These are phyloP conservation scores for Pundamilia nyererei DNA, from an alignment of 2,113 vertebrate species.

Conservation along the genomic window DNA sequence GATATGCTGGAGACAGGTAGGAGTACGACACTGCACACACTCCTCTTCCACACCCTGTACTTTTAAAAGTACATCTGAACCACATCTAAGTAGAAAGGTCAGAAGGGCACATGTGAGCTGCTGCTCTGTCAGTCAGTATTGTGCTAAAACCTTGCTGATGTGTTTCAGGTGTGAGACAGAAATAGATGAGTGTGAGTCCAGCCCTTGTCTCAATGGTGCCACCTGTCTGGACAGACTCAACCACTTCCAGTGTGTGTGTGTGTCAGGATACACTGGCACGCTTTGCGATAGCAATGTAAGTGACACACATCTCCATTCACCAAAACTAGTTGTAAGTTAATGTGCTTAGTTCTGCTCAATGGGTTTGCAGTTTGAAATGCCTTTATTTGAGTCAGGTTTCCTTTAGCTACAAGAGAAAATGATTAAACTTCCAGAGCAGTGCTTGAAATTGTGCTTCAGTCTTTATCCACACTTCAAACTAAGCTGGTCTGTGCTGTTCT, in stretches of 20 bases:
- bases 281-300: conserved; percentile 85
- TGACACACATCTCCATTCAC: not conserved
- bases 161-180: conserved; percentile 82
- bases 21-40: not conserved
- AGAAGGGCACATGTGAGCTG: not conserved
- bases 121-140: conserved; percentile 29
- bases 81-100: not conserved
- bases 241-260: conserved; percentile 81
- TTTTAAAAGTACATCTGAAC: not conserved
- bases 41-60: not conserved
- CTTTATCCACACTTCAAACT: not conserved
- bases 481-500: not conserved
- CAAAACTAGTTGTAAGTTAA: not conserved
- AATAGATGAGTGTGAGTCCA: conserved; percentile 78
- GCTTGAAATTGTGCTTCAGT: not conserved
- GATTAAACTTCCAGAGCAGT: not conserved
- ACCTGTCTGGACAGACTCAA: conserved; percentile 80
- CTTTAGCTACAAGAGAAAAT: not conserved
- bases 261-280: conserved; percentile 76
- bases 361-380: not conserved
- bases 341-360: not conserved
- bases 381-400: not conserved
- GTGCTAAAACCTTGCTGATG: conserved; percentile 15
- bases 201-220: conserved; percentile 87
- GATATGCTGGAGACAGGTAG: conserved; percentile 81